Conservation (phyloP, 1,140 invertebrate genomes). For the Acromyrmex heyeri region DNA sequence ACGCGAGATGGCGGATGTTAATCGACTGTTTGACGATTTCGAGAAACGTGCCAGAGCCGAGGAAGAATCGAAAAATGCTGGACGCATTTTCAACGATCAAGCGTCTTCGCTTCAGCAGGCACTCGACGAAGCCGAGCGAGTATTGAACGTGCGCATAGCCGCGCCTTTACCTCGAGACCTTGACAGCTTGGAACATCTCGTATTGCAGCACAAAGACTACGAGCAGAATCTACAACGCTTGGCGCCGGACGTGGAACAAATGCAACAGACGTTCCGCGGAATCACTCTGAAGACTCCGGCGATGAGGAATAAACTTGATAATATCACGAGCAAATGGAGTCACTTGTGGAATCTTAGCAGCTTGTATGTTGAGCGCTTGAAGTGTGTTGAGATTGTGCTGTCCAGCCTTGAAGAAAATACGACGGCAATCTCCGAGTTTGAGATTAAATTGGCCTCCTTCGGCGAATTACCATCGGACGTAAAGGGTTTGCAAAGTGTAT, state of each 20-base stretch:
- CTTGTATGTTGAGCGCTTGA: constrained; percentile 96
- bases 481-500: constrained; percentile 91
- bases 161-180: constrained; percentile 94
- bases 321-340: constrained; percentile 96
- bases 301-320: constrained; percentile 95
- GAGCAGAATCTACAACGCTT: constrained; percentile 91
- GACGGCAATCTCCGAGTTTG: constrained; percentile 95
- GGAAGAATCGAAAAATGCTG: constrained; percentile 96
- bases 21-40: constrained; percentile 97
- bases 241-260: constrained; percentile 93
- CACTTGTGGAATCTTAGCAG: constrained; percentile 94
- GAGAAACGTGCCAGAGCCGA: constrained; percentile 94
- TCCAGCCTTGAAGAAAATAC: constrained; percentile 96
- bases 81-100: constrained; percentile 94
- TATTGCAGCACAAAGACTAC: constrained; percentile 96
- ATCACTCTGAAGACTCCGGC: constrained; percentile 95
- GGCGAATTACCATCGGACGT: constrained; percentile 94
- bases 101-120: constrained; percentile 92
- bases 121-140: constrained; percentile 94
- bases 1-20: constrained; percentile 98
- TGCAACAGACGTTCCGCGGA: constrained; percentile 93
- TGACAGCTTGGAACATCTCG: constrained; percentile 94
- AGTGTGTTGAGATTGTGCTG: constrained; percentile 96
- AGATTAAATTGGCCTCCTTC: constrained; percentile 95
- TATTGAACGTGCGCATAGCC: constrained; percentile 92